phyloP scores from a whole-genome alignment of 2,113 vertebrate genomes.

The Eurypyga helias region DNA sequence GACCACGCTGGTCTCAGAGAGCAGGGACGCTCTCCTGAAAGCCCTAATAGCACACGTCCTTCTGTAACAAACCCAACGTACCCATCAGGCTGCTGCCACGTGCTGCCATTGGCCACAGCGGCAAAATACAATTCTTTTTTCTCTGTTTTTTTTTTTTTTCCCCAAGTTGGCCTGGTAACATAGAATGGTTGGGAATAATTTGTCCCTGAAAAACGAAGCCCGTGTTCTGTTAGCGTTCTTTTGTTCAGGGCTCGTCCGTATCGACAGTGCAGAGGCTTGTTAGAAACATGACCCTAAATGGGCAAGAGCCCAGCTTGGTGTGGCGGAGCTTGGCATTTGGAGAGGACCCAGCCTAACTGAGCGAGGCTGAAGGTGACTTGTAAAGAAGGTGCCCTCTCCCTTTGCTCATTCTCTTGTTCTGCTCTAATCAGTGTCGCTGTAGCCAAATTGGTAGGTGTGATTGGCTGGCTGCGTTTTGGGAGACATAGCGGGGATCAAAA shows the following conservation, averaged over 20 bases:
- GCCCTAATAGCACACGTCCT: not conserved
- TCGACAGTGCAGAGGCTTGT: not conserved
- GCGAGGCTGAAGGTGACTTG: conserved; percentile 33
- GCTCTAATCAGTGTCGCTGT: not conserved
- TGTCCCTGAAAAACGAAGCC: not conserved
- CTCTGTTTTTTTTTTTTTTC: not conserved
- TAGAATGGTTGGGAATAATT: not conserved
- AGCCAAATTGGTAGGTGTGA: not conserved
- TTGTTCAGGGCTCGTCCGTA: not conserved
- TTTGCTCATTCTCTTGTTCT: conserved; percentile 5
- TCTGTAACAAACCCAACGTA: not conserved
- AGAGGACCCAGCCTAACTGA: not conserved
- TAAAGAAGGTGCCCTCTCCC: not conserved
- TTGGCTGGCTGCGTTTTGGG: not conserved
- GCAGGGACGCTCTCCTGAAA: not conserved
- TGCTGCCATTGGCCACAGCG: not conserved
- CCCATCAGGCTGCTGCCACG: not conserved
- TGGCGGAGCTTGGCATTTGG: not conserved
- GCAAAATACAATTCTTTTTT: not conserved
- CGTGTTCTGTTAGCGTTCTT: not conserved
- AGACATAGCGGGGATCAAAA: not conserved
- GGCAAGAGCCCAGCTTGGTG: not conserved
- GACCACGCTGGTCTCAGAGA: fast-evolving
- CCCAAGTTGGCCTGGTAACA: conserved; percentile 22
- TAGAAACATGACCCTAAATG: not conserved